Evolutionary conservation across 2,888 invertebrate genomes (phyloP), one percentile per base, ranked within the genome.

Genomic region (Byasa hedistus): DNA sequence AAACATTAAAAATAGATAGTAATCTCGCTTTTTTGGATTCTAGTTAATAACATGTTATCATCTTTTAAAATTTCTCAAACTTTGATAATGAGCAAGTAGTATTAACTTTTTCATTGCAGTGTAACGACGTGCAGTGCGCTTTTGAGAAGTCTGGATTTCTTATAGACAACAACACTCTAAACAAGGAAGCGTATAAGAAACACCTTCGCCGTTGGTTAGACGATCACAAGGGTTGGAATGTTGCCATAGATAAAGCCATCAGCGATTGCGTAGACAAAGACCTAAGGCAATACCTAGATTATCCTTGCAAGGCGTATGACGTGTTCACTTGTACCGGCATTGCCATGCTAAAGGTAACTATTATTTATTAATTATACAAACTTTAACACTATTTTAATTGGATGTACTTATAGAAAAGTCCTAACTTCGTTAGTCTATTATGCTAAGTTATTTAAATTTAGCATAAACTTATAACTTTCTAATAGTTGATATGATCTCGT

Each of bases 241-340:
- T 75, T 0, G 89, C 89, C 0, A 75, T 87, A 1, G 81, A 89
- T 17, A 85, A 82, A 57, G 90, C 83, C 0, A 84, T 91, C 2
- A 76, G 71, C 0, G 91, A 91, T 68, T 91, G 91, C 57, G 83
- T 91, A 0, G 85, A 91, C 7, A 84, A 73, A 5, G 87, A 90
- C 15, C 72, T 89, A 0, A 79, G 90, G 36, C 90, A 91, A 69
- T 84, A 89, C 63, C 71, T 91, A 32, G 82, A 82, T 61, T 76
- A 77, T 17, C 85, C 90, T 1, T 91, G 91, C 73, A 84, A 79
- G 58, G 88, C 90, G 0, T 90, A 91, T 63, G 91, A 91, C 65
- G 88, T 90, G 0, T 91, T 91, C 63, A 81, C 87, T 24, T 91
- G 91, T 66, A 90, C 91, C 22, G 87, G 89, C 0, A 89, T 90